Conservation (phyloP, 1,140 invertebrate genomes). For the Platorchestia sp. region DNA sequence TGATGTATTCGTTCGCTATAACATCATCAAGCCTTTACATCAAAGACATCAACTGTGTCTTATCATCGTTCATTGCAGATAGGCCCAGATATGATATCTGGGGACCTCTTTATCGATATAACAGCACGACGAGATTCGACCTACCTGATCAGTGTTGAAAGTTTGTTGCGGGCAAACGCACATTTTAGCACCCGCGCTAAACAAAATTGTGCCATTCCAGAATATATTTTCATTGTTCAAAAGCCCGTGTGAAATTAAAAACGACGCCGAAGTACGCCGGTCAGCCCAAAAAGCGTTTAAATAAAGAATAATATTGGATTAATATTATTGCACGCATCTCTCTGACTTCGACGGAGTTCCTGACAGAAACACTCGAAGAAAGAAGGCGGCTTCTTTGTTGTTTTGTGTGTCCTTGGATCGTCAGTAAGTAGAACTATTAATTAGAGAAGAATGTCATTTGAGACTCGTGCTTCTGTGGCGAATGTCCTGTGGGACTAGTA, state of each 20-base stretch:
- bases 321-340: not conserved
- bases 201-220: not conserved
- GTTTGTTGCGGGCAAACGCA: not conserved
- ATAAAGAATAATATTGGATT: not conserved
- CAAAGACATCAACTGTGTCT: not conserved
- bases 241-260: not conserved
- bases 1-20: not conserved
- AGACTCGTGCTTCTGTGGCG: too few relatives aligned
- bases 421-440: not conserved
- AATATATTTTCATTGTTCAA: not conserved
- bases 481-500: too few relatives aligned
- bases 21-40: not conserved
- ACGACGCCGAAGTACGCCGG: not conserved
- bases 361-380: not conserved
- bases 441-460: not conserved
- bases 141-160: not conserved
- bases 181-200: not conserved
- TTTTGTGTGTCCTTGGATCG: not conserved
- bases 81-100: not conserved
- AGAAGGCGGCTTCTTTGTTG: not conserved
- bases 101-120: not conserved
- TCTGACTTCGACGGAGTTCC: not conserved
- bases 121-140: not conserved
- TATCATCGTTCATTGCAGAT: not conserved
- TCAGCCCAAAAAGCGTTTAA: not conserved